A percentile compares a stretch with the other conserved stretches of the same genome.
Conservation (phyloP, 1,140 invertebrate genomes). For the Sinella curviseta region DNA sequence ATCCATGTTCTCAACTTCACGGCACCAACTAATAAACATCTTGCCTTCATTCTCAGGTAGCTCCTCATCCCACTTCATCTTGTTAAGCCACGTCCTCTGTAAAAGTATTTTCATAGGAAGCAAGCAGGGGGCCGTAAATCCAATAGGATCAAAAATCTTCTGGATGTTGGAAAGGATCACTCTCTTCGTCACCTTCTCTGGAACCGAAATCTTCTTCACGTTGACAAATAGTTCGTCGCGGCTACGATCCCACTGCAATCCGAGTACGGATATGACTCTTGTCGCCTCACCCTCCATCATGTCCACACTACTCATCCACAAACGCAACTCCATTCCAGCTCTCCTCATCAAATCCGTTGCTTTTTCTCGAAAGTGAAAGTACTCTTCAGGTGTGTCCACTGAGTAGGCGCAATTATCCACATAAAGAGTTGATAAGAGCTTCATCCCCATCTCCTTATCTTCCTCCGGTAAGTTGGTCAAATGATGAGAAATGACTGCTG, state of each 20-base stretch:
- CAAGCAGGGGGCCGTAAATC: constrained; percentile 28
- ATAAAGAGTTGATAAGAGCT: not conserved
- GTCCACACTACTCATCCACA: not conserved
- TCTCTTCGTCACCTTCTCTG: constrained; percentile 35
- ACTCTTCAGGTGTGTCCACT: constrained; percentile 12
- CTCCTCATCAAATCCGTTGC: not conserved
- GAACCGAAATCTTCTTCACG: not conserved
- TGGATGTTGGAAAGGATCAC: constrained; percentile 33
- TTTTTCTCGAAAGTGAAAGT: not conserved
- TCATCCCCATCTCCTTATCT: too few species aligned
- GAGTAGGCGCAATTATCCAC: constrained; percentile 22
- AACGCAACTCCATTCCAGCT: constrained; percentile 4
- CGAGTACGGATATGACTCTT: not conserved
- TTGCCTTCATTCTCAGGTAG: constrained; percentile 2
- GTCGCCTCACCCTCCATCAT: not conserved
- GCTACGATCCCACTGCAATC: not conserved
- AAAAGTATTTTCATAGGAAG: constrained; percentile 35
- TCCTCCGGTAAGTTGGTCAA: too few species aligned
- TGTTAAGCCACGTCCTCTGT: constrained; percentile 26
- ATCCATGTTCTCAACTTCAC: not conserved
- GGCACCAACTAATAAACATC: not conserved
- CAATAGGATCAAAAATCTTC: constrained; percentile 39
- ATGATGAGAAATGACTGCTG: too few species aligned
- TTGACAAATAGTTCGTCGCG: not conserved
- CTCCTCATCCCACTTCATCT: constrained; percentile 39